These are phyloP conservation scores for Pachypanchax playfairii DNA, from an alignment of 2,113 vertebrate genomes.

Conservation along the genomic window DNA sequence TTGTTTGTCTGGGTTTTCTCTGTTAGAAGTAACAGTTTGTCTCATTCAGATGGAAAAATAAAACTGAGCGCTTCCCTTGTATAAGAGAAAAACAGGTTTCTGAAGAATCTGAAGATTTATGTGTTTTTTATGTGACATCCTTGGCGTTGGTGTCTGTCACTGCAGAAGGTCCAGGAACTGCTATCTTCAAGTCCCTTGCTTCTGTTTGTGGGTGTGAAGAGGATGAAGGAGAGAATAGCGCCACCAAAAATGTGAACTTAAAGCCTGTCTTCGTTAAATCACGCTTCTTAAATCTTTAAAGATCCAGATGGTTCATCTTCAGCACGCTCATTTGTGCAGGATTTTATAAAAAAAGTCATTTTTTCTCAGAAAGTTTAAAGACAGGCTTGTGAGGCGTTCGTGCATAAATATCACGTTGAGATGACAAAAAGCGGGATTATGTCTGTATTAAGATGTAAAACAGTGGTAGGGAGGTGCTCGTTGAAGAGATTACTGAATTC, in stretches of 20 bases:
- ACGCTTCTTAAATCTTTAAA: background rate
- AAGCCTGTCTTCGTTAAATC: background rate
- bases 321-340: background rate
- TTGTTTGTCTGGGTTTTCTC: background rate
- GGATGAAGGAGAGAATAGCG: background rate
- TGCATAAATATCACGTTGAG: constrained; percentile 41
- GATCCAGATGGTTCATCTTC: background rate
- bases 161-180: background rate
- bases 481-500: constrained; percentile 59
- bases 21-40: background rate
- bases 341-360: background rate
- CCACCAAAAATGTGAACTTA: background rate
- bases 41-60: too few species aligned
- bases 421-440: constrained; percentile 67
- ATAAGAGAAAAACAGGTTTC: too few species aligned
- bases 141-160: too few species aligned
- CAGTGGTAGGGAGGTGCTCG: constrained; percentile 59
- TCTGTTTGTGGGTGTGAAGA: constrained; percentile 11
- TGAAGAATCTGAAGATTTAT: background rate
- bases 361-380: constrained; percentile 22
- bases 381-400: constrained; percentile 9
- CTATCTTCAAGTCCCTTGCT: constrained; percentile 1
- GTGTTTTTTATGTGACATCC: too few species aligned
- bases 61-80: background rate
- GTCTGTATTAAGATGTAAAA: constrained; percentile 66